Percentiles rank a stretch among this genome's conserved stretches.
Evolutionary conservation across 2,888 invertebrate genomes (phyloP).

Genomic region (Synergus umbraculus): DNA sequence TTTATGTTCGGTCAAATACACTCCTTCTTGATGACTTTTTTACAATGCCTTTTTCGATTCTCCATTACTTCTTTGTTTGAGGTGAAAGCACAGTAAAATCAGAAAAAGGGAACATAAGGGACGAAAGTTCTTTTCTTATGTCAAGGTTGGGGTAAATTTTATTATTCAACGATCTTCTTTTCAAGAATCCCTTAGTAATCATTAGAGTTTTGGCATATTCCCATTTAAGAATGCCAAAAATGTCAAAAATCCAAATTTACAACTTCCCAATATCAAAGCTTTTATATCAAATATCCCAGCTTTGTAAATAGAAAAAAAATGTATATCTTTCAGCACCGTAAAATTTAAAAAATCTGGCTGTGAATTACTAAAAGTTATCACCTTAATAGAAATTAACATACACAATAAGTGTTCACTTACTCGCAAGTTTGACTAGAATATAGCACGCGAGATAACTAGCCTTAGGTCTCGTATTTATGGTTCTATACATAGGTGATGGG

Average conservation of each 20-base stretch:
- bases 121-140: neutral
- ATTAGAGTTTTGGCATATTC: neutral
- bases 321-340: no score
- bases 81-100: neutral
- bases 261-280: no score
- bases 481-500: constrained; percentile 19
- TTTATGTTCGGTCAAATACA: neutral
- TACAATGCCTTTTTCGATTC: neutral
- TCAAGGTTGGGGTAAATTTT: neutral
- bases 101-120: neutral
- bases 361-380: no score
- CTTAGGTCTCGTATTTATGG: constrained; percentile 21
- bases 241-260: no score
- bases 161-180: neutral
- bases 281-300: no score
- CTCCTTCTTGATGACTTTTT: neutral
- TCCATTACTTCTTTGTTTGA: neutral
- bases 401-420: no score
- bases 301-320: no score
- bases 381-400: no score
- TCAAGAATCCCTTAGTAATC: neutral
- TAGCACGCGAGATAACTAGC: constrained; percentile 2
- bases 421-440: neutral
- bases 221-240: no score
- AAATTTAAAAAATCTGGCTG: no score